Evolutionary conservation across 2,888 invertebrate genomes (phyloP).

Genomic region (Hedychridium roseum): DNA sequence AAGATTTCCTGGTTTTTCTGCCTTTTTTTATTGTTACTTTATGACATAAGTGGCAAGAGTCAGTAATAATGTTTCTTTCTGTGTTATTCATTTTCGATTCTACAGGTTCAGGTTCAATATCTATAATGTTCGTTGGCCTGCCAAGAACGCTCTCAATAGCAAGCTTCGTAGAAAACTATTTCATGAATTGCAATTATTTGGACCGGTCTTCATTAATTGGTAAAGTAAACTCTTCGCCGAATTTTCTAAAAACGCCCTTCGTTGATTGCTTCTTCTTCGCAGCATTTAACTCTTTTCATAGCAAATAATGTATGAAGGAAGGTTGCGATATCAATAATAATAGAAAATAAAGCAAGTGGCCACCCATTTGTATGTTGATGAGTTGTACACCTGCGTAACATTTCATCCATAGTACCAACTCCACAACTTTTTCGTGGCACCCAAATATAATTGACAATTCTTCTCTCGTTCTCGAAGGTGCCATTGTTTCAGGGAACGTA

Average conservation of each 20-base stretch:
- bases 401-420: slow-evolving; percentile 28
- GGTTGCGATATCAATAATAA: slow-evolving; percentile 25
- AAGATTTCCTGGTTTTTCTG: slow-evolving; percentile 19
- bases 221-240: slow-evolving; percentile 26
- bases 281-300: slow-evolving; percentile 32
- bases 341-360: slow-evolving; percentile 28
- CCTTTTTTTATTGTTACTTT: slow-evolving; percentile 13
- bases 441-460: slow-evolving; percentile 23
- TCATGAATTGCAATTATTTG: slow-evolving; percentile 20
- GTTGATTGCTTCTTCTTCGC: slow-evolving; percentile 22
- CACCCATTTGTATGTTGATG: slow-evolving; percentile 27
- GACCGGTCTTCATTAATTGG: slow-evolving; percentile 28
- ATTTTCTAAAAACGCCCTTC: slow-evolving; percentile 21
- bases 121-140: neutral
- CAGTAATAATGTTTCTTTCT: slow-evolving; percentile 16
- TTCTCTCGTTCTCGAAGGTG: slow-evolving; percentile 14
- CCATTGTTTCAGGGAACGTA: slow-evolving; percentile 32
- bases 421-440: slow-evolving; percentile 34
- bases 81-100: neutral
- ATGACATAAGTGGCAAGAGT: slow-evolving; percentile 18
- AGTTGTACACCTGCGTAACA: slow-evolving; percentile 28
- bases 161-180: slow-evolving; percentile 14
- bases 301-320: slow-evolving; percentile 25
- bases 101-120: neutral
- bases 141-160: slow-evolving; percentile 21